A percentile compares a stretch with the other conserved stretches of the same genome.
Conservation (phyloP, 2,113 vertebrate genomes). For the western clawed frog (Xenopus tropicalis) region DNA sequence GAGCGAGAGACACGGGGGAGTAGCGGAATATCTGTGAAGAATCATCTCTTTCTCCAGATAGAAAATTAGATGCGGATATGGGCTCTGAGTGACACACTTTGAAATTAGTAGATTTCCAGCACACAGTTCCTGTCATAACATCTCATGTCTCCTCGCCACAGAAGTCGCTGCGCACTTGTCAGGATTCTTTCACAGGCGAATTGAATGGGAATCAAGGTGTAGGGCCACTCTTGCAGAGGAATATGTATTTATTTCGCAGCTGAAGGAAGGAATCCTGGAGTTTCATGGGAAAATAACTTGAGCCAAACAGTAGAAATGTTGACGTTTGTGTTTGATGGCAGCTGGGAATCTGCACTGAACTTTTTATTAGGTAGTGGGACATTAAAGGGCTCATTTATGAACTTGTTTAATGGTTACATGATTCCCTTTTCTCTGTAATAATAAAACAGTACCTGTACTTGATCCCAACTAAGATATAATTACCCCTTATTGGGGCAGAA, state of each 20-base stretch:
- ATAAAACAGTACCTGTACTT: too few species aligned
- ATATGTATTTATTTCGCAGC: not conserved
- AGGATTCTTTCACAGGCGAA: constrained; percentile 16
- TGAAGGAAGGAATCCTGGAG: too few species aligned
- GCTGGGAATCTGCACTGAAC: too few species aligned
- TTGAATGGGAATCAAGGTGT: constrained; percentile 24
- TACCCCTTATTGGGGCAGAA: too few species aligned
- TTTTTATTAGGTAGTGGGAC: too few species aligned
- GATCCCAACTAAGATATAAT: too few species aligned
- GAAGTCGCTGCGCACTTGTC: constrained; percentile 18
- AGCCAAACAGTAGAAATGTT: too few species aligned
- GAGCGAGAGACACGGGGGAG: constrained; percentile 27
- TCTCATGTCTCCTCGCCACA: constrained; percentile 32
- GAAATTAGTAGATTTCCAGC: constrained; percentile 35
- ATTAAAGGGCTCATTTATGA: too few species aligned
- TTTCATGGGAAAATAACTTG: too few species aligned
- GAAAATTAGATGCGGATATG: constrained; percentile 18
- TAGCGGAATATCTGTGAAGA: constrained; percentile 30
- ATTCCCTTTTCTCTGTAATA: too few species aligned
- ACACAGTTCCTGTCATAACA: constrained; percentile 45
- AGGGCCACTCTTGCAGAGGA: not conserved
- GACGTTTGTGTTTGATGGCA: too few species aligned
- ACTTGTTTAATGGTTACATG: too few species aligned
- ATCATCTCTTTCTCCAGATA: constrained; percentile 36
- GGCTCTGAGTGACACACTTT: constrained; percentile 31